Evolutionary conservation across 1,140 invertebrate species (phyloP).

Genomic region (Diploscapter pachys): DNA sequence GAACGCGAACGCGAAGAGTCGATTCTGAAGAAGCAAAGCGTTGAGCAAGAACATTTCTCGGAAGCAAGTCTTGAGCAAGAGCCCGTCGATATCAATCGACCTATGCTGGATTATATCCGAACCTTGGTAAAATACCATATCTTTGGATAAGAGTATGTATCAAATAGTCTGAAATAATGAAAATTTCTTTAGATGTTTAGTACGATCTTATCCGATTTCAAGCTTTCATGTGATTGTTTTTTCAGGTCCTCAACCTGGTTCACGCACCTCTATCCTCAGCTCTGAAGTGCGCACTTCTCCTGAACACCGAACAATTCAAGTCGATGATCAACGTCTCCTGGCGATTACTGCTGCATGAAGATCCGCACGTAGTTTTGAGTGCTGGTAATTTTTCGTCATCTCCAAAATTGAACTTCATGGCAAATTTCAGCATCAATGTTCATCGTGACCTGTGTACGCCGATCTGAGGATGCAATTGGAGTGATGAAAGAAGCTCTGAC

Average conservation of each 20-base stretch:
- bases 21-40: slow-evolving; percentile 20
- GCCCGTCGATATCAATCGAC: slow-evolving; percentile 8
- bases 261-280: slow-evolving; percentile 82
- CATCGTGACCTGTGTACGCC: slow-evolving; percentile 82
- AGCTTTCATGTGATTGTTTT: background rate
- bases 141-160: background rate
- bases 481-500: slow-evolving; percentile 82
- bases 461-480: slow-evolving; percentile 78
- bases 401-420: slow-evolving; percentile 57
- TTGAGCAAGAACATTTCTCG: slow-evolving; percentile 18
- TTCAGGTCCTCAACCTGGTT: slow-evolving; percentile 66
- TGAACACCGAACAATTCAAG: slow-evolving; percentile 80
- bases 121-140: background rate
- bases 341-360: slow-evolving; percentile 81
- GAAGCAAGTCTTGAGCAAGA: slow-evolving; percentile 13
- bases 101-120: slow-evolving; percentile 18
- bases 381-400: slow-evolving; percentile 58
- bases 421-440: slow-evolving; percentile 79
- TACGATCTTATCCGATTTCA: too few relatives aligned
- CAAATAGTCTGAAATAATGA: background rate
- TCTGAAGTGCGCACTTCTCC: slow-evolving; percentile 83
- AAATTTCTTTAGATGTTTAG: too few relatives aligned
- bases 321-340: slow-evolving; percentile 85
- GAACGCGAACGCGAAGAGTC: slow-evolving; percentile 19
- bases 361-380: slow-evolving; percentile 64